These are phyloP conservation scores for Drosophila helvetica DNA, from an alignment of 2,888 invertebrate genomes.

Conservation along the genomic window DNA sequence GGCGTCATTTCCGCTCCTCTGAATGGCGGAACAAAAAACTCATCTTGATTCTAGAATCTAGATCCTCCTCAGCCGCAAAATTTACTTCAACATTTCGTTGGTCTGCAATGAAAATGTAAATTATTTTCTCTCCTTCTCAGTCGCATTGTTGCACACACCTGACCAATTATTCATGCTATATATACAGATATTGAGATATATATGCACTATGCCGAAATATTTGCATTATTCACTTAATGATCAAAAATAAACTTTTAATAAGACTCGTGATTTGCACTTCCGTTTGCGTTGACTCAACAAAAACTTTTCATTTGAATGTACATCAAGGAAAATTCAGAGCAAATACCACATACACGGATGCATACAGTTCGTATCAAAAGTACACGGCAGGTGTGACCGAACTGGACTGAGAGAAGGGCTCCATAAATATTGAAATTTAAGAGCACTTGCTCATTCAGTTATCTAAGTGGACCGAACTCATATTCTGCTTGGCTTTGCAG, in stretches of 20 bases:
- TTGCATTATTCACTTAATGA: conserved; percentile 63
- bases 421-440: too few relatives aligned
- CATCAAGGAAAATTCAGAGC: not conserved
- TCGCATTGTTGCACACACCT: conserved; percentile 49
- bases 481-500: not conserved
- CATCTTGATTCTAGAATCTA: conserved; percentile 22
- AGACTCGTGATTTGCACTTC: conserved; percentile 55
- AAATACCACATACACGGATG: not conserved
- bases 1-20: conserved; percentile 49
- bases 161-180: conserved; percentile 53
- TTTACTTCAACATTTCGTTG: conserved; percentile 54
- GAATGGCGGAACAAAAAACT: conserved; percentile 40
- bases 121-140: conserved; percentile 33
- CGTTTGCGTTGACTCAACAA: conserved; percentile 64
- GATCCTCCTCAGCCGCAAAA: conserved; percentile 46
- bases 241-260: conserved; percentile 70
- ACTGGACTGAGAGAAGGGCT: not conserved
- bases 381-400: not conserved
- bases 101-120: conserved; percentile 59
- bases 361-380: not conserved
- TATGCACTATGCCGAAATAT: conserved; percentile 12
- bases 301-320: conserved; percentile 21
- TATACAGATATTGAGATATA: conserved; percentile 15
- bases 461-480: too few relatives aligned
- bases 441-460: too few relatives aligned